Evolutionary conservation across 2,888 invertebrate genomes (phyloP).

Genomic region (Chrysolina americana): DNA sequence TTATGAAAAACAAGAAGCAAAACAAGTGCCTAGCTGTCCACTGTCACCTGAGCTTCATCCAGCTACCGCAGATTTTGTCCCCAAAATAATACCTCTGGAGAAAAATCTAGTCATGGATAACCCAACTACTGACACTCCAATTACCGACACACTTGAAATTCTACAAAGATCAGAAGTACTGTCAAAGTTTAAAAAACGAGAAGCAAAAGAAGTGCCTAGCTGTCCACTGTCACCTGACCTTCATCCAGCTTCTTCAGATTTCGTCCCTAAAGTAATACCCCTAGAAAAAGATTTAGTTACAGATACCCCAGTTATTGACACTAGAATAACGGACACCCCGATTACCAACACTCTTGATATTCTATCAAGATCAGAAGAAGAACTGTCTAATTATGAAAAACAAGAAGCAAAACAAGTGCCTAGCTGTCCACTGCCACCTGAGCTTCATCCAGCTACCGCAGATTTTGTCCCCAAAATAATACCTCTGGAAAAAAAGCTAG

Average conservation of each 20-base stretch:
- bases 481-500: slow-evolving; percentile 43
- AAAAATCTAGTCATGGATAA: slow-evolving; percentile 8
- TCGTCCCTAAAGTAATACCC: slow-evolving; percentile 47
- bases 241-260: neutral
- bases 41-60: slow-evolving; percentile 12
- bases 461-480: slow-evolving; percentile 39
- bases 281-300: slow-evolving; percentile 38
- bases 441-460: neutral
- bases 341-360: no score
- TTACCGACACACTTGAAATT: no score
- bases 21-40: slow-evolving; percentile 12
- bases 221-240: slow-evolving; percentile 20
- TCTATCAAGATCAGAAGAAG: no score
- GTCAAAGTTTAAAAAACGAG: neutral
- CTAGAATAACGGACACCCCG: no score
- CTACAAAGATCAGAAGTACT: neutral
- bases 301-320: no score
- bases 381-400: neutral
- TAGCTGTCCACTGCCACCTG: slow-evolving; percentile 22
- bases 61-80: neutral
- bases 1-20: neutral
- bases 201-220: neutral
- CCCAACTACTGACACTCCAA: no score
- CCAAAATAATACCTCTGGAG: slow-evolving; percentile 49
- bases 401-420: neutral